Base-by-base conservation (phyloP, 2,888 invertebrate species). In the Ochropleura leucogaster region DNA sequence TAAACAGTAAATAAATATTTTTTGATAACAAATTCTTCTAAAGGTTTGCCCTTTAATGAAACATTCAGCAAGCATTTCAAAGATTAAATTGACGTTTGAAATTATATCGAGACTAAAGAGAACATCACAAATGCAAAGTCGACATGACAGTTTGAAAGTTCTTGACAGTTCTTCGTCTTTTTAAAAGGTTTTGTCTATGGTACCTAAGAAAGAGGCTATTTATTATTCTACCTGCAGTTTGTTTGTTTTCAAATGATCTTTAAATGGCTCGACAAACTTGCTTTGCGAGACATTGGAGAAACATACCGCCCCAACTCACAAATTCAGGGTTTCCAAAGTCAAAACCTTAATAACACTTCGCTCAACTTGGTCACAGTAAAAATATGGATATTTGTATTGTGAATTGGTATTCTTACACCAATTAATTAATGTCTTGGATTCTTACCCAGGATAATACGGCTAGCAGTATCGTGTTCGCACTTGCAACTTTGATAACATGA, bases 51-150 rank as follows among this genome's bases (percentile, higher is more conserved):
- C 65, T 76, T 66, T 82, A 30, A 81, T 66, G 46, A 51, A 74
- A 30, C 30, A 74, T 53, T 74, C 51, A 64, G 74, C 74, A n/a
- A 80, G 72, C 81, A 77, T 80, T 74, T 80, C 80, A 80, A 30
- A 64, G 57, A 80, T 59, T 74, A 55, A 30, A 46, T 63, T 57
- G 59, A 64, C 44, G 63, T 64, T 70, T 70, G 8, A 30, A 60
- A 62, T 49, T 30, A 18, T 74, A 44, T 18, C n/a, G 8, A 53
- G 71, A 60, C 51, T 60, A 20, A 14, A 46, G 20, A 67, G 20
- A 18, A 16, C 68, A 66, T 51, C 46, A n/a, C 64, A 18, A 55
- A 53, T 55, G 9, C 1, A 55, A 44, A 20, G 16, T 72, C 16
- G 16, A 49, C 5, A 60, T 53, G 51, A 59, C 53, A 53, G 42